A percentile compares a stretch with the other conserved stretches of the same genome.
These are phyloP conservation scores for Procavia capensis DNA, from an alignment of 2,113 vertebrate species.

Conservation along the genomic window DNA sequence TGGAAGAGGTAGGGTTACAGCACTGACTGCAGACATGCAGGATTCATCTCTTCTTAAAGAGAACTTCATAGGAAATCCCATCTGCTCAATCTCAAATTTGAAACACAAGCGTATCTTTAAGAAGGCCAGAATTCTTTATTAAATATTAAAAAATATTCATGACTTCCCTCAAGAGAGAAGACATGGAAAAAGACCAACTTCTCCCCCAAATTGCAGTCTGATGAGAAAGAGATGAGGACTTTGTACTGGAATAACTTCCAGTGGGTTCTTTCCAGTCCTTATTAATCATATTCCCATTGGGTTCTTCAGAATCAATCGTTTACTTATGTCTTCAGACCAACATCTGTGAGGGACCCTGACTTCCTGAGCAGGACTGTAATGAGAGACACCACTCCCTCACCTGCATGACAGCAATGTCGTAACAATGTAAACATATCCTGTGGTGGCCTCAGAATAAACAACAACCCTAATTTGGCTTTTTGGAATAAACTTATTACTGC, in stretches of 20 bases:
- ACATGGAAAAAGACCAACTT: neutral
- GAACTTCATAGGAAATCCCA: constrained; percentile 48
- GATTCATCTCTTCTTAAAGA: neutral
- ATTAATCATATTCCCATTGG: neutral
- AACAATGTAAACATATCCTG: rapidly evolving
- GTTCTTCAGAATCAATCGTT: rapidly evolving
- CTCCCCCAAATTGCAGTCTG: neutral
- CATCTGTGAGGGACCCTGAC: neutral
- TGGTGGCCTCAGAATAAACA: neutral
- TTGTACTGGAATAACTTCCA: neutral
- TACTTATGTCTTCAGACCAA: rapidly evolving
- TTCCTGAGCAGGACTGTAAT: rapidly evolving
- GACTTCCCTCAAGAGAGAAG: constrained; percentile 39
- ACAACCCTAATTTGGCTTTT: neutral
- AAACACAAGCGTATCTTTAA: constrained; percentile 31
- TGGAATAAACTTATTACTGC: neutral
- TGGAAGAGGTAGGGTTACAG: neutral
- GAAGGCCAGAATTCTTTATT: neutral
- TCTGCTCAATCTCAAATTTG: neutral
- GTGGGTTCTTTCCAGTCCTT: neutral
- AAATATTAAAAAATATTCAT: constrained; percentile 41
- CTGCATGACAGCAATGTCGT: neutral
- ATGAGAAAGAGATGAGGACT: neutral
- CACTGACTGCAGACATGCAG: neutral
- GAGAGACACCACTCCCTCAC: neutral